A percentile compares a stretch with the other conserved stretches of the same genome.
Evolutionary conservation across 2,113 vertebrate genomes (phyloP).

Genomic region (Atlantisia rogersi): DNA sequence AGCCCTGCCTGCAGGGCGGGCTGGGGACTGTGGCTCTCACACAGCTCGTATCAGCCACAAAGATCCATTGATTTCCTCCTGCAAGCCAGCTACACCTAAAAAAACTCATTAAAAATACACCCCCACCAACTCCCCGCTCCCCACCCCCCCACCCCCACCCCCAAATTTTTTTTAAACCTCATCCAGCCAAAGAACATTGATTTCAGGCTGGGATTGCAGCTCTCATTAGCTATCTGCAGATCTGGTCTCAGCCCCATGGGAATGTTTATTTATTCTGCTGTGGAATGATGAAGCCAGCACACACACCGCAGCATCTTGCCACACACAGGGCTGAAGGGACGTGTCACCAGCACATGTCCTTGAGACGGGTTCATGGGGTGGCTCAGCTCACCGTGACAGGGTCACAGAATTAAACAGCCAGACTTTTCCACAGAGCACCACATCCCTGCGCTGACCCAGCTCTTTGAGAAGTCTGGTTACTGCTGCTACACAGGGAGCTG

Average conservation of each 20-base stretch:
- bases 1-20: neutral
- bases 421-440: neutral
- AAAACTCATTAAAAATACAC: too few species aligned
- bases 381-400: neutral
- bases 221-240: neutral
- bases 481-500: neutral
- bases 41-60: neutral
- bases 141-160: too few species aligned
- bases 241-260: neutral
- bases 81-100: neutral
- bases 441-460: neutral
- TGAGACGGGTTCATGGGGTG: neutral
- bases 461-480: neutral
- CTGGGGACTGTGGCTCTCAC: neutral
- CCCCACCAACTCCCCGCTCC: too few species aligned
- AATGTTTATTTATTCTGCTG: neutral
- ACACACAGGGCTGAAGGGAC: rapidly evolving
- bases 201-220: slow-evolving; percentile 38
- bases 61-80: neutral
- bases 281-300: neutral
- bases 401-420: neutral
- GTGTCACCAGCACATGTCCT: neutral
- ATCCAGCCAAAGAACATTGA: neutral
- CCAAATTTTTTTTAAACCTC: neutral
- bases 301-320: neutral